A percentile compares a stretch with the other conserved stretches of the same genome.
These are phyloP conservation scores for Himalopsyche kuldschensis DNA, from an alignment of 2,888 invertebrate species.

Conservation along the genomic window DNA sequence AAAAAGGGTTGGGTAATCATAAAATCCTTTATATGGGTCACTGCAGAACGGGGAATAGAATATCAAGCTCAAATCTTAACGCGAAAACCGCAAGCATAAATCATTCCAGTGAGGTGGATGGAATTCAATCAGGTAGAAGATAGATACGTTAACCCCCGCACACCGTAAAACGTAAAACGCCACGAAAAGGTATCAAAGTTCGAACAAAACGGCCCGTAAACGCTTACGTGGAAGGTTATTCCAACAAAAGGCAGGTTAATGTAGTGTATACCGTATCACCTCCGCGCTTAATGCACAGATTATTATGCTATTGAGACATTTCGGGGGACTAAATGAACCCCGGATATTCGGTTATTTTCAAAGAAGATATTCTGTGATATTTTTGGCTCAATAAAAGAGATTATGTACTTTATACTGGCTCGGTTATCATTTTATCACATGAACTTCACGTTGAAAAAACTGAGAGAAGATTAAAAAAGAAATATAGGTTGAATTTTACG, in stretches of 20 bases:
- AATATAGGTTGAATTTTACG: too few relatives aligned
- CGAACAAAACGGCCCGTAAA: conserved; percentile 24
- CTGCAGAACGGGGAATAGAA: background rate
- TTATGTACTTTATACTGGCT: too few relatives aligned
- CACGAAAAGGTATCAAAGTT: conserved; percentile 19
- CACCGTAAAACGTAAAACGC: conserved; percentile 15
- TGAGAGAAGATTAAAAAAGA: too few relatives aligned
- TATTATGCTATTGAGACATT: conserved; percentile 1
- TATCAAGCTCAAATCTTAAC: background rate
- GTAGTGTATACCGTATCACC: conserved; percentile 15
- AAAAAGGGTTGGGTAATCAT: background rate
- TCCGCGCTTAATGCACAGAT: background rate
- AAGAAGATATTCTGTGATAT: background rate
- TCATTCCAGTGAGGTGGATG: background rate
- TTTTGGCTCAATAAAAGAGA: too few relatives aligned
- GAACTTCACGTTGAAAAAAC: too few relatives aligned
- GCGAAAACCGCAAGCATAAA: background rate
- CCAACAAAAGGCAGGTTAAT: conserved; percentile 23
- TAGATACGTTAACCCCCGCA: conserved; percentile 5
- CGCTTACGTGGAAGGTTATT: conserved; percentile 8
- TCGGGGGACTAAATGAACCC: background rate
- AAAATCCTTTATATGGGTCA: background rate
- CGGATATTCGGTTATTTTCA: background rate
- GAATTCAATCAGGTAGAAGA: background rate
- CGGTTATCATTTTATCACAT: too few relatives aligned